These are phyloP conservation scores for Peromyscus eremicus DNA, from an alignment of 2,797 vertebrate genomes.

Conservation along the genomic window DNA sequence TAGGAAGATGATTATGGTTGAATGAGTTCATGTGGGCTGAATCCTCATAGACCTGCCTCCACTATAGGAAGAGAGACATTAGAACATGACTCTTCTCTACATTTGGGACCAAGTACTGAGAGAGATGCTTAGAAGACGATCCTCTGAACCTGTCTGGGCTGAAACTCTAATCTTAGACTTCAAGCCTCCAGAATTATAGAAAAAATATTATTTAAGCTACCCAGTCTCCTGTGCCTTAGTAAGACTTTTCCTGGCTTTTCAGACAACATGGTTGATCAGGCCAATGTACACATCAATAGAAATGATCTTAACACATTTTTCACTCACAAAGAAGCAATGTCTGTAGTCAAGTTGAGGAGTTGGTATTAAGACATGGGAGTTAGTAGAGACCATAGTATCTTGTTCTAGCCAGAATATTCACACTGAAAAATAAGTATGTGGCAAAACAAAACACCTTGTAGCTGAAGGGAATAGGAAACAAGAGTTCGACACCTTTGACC, in stretches of 20 bases:
- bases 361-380: no score
- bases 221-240: background rate
- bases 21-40: background rate
- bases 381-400: background rate
- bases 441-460: background rate
- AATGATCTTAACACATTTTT: background rate
- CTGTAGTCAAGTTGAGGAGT: background rate
- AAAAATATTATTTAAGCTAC: background rate
- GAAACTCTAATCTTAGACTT: background rate
- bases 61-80: background rate
- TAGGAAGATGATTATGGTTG: background rate
- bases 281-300: background rate
- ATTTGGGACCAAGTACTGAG: rapidly evolving
- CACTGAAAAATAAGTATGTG: background rate
- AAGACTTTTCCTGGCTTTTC: background rate
- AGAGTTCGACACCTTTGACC: background rate
- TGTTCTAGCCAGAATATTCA: background rate
- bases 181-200: background rate
- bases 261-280: background rate
- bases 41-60: no score
- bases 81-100: background rate
- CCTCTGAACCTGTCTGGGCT: background rate
- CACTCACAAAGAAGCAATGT: background rate
- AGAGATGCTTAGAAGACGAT: background rate
- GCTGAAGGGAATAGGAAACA: background rate